Evolutionary conservation across 2,888 invertebrate genomes (phyloP).

Genomic region (Phaedon cochleariae): DNA sequence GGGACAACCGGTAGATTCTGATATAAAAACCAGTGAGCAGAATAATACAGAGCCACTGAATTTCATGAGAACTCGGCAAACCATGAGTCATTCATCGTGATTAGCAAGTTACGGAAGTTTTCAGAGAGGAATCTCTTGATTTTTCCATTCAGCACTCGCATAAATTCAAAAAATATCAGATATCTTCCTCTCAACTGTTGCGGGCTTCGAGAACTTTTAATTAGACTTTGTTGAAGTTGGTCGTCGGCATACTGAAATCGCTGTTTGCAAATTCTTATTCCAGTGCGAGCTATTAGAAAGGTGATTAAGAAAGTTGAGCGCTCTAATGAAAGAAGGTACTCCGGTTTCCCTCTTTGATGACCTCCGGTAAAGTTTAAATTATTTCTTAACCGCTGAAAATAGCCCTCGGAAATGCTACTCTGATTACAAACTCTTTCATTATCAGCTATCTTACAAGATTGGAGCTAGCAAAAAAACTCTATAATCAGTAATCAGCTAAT

Average conservation of each 20-base stretch:
- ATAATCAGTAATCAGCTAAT: neutral
- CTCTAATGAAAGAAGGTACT: neutral
- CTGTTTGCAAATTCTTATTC: neutral
- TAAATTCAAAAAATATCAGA: neutral
- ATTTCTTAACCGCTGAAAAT: neutral
- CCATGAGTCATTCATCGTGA: neutral
- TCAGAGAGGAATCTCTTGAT: neutral
- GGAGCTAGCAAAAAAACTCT: neutral
- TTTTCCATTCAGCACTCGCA: neutral
- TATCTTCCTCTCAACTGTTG: neutral
- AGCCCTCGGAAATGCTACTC: neutral
- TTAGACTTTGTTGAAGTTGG: neutral
- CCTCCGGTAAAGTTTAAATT: neutral
- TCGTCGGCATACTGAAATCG: neutral
- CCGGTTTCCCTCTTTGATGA: neutral
- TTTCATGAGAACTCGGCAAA: no score
- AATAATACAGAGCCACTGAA: no score
- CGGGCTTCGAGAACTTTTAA: conserved; percentile 1
- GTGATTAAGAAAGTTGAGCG: neutral
- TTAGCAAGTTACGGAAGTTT: neutral
- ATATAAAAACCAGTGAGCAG: no score
- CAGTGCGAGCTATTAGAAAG: neutral
- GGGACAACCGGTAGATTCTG: no score
- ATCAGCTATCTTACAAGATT: neutral
- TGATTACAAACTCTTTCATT: neutral